Conservation (phyloP, 2,113 vertebrate genomes). For the Sus scrofa region T2T-Sscrofa CM000812.6:178936501-178937000, state of each 20-base stretch:
- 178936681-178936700: background rate
- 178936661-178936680: background rate
- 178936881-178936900: background rate
- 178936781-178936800: too few species aligned
- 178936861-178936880: background rate
- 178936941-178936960: background rate
- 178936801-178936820: background rate
- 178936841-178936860: background rate
- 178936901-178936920: background rate
- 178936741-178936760: background rate
- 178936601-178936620: constrained; percentile 82
- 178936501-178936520: background rate
- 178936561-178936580: constrained; percentile 76
- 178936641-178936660: constrained; percentile 62
- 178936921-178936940: background rate
- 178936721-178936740: accelerated
- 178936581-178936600: constrained; percentile 76
- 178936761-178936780: too few species aligned
- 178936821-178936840: background rate
- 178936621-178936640: constrained; percentile 81
- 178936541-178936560: constrained; percentile 65
- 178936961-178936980: background rate
- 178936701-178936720: constrained; percentile 56
- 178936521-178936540: background rate
- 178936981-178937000: background rate